Percentiles rank a stretch among this genome's conserved stretches.
Conservation (phyloP, 2,113 vertebrate genomes). For the Nycticebus coucang region DNA sequence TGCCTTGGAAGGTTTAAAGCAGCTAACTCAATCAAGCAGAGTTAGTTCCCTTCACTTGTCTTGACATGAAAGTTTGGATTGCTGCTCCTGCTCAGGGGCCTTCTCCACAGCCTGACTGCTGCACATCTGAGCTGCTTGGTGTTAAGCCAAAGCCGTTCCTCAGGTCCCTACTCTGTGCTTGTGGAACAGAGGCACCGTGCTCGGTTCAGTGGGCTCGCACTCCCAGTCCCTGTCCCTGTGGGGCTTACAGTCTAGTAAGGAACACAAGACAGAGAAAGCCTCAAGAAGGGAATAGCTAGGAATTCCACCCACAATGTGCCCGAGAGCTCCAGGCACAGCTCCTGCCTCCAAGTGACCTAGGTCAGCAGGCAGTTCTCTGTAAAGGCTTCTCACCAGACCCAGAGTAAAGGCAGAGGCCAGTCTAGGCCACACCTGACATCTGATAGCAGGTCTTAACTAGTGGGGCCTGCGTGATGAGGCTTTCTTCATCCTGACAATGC, state of each 20-base stretch:
- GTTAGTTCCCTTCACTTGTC: background rate
- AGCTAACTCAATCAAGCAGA: background rate
- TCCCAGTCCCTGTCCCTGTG: background rate
- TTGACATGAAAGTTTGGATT: fast-evolving
- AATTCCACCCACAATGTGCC: background rate
- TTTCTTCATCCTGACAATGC: background rate
- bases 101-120: background rate
- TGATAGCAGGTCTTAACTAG: background rate
- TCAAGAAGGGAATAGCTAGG: background rate
- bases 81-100: too few relatives aligned
- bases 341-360: background rate
- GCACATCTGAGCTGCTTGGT: background rate
- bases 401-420: background rate
- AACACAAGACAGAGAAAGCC: background rate
- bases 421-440: too few relatives aligned
- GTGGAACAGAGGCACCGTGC: background rate
- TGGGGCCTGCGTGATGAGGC: background rate
- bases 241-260: constrained; percentile 26
- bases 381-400: background rate
- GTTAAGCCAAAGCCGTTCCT: background rate
- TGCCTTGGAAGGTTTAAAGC: fast-evolving
- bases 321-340: background rate
- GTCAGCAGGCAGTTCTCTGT: background rate
- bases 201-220: too few relatives aligned
- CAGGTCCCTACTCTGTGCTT: background rate